Percentiles rank a stretch among this genome's conserved stretches.
Evolutionary conservation across 2,797 vertebrate species (phyloP).

Genomic region (Lacerta viridis): DNA sequence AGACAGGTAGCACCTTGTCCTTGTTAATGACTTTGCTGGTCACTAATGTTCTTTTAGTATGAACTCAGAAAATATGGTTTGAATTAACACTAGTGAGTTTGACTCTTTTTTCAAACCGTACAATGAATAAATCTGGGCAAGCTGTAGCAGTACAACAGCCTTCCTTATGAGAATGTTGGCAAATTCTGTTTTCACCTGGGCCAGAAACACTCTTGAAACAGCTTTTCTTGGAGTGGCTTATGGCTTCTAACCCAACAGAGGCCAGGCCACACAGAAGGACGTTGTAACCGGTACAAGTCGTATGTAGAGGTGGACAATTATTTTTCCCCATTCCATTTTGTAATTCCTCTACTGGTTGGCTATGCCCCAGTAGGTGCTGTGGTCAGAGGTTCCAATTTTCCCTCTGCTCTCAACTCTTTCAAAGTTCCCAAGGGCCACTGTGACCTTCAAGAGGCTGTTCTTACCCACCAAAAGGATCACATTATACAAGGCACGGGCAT

Average conservation of each 20-base stretch:
- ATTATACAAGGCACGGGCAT: neutral
- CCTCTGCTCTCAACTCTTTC: neutral
- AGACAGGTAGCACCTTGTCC: neutral
- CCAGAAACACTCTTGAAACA: conserved; percentile 2
- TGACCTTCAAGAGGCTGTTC: neutral
- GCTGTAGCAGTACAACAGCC: neutral
- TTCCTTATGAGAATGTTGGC: neutral
- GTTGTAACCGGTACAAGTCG: neutral
- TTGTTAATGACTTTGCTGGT: neutral
- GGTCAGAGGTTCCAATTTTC: neutral
- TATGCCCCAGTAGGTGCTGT: neutral
- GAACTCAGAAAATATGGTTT: conserved; percentile 1
- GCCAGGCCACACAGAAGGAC: neutral
- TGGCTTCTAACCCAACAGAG: neutral
- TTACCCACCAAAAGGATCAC: neutral
- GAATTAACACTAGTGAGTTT: neutral
- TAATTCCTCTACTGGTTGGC: neutral
- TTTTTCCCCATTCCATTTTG: neutral
- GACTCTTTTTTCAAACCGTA: neutral
- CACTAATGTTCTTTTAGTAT: neutral
- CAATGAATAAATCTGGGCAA: neutral
- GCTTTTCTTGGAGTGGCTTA: neutral
- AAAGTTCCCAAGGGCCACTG: neutral
- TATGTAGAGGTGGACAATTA: too few species aligned
- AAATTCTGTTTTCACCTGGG: neutral